phyloP scores from a whole-genome alignment of 1,140 invertebrate genomes.

The Trachymyrmex septentrionalis region DNA sequence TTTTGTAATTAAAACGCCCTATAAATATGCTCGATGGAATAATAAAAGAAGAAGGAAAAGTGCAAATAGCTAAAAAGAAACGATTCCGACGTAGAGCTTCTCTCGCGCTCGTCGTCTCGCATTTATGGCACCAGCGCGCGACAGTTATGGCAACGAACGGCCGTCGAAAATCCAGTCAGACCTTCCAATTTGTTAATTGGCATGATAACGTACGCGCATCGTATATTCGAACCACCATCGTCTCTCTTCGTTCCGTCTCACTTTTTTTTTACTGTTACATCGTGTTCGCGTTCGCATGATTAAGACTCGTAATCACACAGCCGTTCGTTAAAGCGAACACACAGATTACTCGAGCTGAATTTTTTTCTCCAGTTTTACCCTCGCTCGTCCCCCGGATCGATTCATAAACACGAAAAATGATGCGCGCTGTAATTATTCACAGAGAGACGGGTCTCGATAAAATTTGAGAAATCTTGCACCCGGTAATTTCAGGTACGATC shows the following conservation, averaged over 20 bases:
- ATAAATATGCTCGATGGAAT: not conserved
- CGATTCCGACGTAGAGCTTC: constrained; percentile 26
- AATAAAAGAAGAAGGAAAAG: not conserved
- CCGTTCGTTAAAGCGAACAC: constrained; percentile 19
- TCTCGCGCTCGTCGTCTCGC: constrained; percentile 55
- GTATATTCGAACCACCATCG: constrained; percentile 24
- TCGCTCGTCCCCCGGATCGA: not conserved
- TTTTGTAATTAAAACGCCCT: not conserved
- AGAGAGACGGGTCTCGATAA: not conserved
- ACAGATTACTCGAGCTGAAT: constrained; percentile 3
- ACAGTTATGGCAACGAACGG: constrained; percentile 81
- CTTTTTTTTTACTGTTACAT: constrained; percentile 18
- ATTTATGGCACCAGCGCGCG: constrained; percentile 76
- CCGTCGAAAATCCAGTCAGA: constrained; percentile 69
- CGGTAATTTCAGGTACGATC: not conserved
- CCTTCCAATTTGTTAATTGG: constrained; percentile 83
- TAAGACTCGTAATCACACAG: constrained; percentile 62
- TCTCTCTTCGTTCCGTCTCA: constrained; percentile 25
- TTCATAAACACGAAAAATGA: not conserved
- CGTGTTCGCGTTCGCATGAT: constrained; percentile 48
- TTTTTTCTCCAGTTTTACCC: constrained; percentile 1
- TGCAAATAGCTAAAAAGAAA: not conserved
- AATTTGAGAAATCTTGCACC: constrained; percentile 25
- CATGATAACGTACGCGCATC: constrained; percentile 77
- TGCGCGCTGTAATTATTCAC: constrained; percentile 10